Evolutionary conservation across 1,140 invertebrate genomes (phyloP).

Genomic region (Lethocerus indicus): DNA sequence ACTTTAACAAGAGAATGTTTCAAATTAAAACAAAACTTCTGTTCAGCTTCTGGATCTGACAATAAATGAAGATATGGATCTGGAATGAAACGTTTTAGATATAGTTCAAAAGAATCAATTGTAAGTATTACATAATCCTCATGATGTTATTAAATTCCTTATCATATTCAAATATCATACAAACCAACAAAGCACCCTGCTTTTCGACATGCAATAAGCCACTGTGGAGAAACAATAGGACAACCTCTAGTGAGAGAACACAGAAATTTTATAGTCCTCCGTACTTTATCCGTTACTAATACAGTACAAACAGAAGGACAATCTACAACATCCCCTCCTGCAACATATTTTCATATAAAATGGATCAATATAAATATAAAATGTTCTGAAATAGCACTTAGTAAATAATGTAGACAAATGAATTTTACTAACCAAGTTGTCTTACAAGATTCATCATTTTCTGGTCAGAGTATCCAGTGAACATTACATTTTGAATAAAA

Average conservation of each 20-base stretch:
- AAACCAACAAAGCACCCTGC: slow-evolving; percentile 17
- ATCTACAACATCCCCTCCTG: slow-evolving; percentile 25
- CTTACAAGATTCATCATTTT: slow-evolving; percentile 3
- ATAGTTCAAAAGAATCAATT: too few species aligned
- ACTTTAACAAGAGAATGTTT: slow-evolving; percentile 24
- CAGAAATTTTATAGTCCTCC: slow-evolving; percentile 31
- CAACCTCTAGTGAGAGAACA: slow-evolving; percentile 25
- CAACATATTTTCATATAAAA: slow-evolving; percentile 14
- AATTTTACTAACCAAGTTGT: slow-evolving; percentile 7
- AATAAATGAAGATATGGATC: slow-evolving; percentile 25
- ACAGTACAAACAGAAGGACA: slow-evolving; percentile 23
- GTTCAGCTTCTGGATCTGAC: slow-evolving; percentile 25
- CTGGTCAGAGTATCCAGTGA: slow-evolving; percentile 9
- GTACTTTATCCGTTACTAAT: slow-evolving; percentile 31
- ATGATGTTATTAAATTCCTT: too few species aligned
- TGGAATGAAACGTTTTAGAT: slow-evolving; percentile 11
- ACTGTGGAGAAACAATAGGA: slow-evolving; percentile 27
- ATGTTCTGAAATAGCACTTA: not conserved
- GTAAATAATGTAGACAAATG: not conserved
- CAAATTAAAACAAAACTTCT: slow-evolving; percentile 26
- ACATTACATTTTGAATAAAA: slow-evolving; percentile 8
- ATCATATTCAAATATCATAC: not conserved
- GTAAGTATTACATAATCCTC: too few species aligned
- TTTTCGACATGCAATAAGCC: slow-evolving; percentile 24
- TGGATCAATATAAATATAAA: slow-evolving; percentile 1